A percentile compares a stretch with the other conserved stretches of the same genome.
phyloP scores from a whole-genome alignment of 2,797 vertebrate genomes.

The Chromobotia macracanthus region DNA sequence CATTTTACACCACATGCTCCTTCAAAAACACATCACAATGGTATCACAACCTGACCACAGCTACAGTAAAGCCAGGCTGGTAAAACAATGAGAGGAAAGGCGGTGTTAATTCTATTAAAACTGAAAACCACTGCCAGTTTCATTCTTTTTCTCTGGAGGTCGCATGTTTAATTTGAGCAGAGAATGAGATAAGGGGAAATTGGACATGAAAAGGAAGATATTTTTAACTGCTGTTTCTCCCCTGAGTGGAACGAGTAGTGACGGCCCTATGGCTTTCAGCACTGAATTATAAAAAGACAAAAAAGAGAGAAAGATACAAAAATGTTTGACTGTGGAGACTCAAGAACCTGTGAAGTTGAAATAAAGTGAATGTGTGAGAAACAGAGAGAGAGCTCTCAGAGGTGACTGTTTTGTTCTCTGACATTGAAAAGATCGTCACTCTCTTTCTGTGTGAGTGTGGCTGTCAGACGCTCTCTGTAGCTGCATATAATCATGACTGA shows the following conservation, averaged over 20 bases:
- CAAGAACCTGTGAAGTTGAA: constrained; percentile 34
- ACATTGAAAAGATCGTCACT: constrained; percentile 22
- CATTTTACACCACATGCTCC: not conserved
- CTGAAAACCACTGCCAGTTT: constrained; percentile 20
- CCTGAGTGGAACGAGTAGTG: constrained; percentile 50
- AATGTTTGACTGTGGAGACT: constrained; percentile 23
- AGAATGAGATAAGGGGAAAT: constrained; percentile 45
- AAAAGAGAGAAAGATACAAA: not conserved
- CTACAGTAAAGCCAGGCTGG: constrained; percentile 14
- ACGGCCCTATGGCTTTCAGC: constrained; percentile 38
- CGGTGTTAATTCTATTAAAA: constrained; percentile 40
- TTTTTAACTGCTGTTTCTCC: constrained; percentile 56
- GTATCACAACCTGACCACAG: constrained; percentile 8
- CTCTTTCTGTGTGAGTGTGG: not conserved
- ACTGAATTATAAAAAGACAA: constrained; percentile 44
- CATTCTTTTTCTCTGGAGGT: constrained; percentile 21
- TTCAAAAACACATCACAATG: constrained; percentile 20
- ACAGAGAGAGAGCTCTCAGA: constrained; percentile 11
- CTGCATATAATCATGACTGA: constrained; percentile 6
- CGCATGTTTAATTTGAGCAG: constrained; percentile 36
- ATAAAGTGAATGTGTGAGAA: constrained; percentile 12
- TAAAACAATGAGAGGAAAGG: constrained; percentile 13
- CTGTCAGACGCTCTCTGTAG: not conserved
- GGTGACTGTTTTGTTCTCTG: constrained; percentile 31
- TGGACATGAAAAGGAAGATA: constrained; percentile 53